These are phyloP conservation scores for Lasioglossum malachurum DNA, from an alignment of 2,888 invertebrate species.

Conservation along the genomic window DNA sequence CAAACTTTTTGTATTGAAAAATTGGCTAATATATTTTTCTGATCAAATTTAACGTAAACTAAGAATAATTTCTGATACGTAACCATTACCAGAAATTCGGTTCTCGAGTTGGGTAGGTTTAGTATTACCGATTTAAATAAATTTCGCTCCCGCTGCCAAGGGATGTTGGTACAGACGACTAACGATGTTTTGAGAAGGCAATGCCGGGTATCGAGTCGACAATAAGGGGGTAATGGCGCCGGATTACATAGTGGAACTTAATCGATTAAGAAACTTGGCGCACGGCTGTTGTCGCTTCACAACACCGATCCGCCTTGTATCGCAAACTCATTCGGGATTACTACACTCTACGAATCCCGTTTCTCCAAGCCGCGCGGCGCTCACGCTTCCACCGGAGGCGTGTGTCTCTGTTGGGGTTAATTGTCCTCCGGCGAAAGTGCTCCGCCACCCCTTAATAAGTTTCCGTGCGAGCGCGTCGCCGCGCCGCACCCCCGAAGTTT, in stretches of 20 bases:
- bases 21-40: too few relatives aligned
- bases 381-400: neutral
- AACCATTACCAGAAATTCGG: neutral
- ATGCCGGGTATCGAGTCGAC: neutral
- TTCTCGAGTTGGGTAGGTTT: too few relatives aligned
- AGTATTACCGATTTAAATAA: neutral
- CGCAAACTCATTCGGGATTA: conserved; percentile 43
- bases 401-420: conserved; percentile 48
- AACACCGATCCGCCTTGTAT: conserved; percentile 42
- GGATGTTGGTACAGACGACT: neutral
- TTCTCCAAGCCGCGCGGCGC: conserved; percentile 11
- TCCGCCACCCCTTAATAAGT: conserved; percentile 53
- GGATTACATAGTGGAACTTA: neutral
- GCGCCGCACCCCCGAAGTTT: conserved; percentile 42
- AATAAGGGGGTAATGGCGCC: conserved; percentile 13
- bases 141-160: neutral
- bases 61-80: too few relatives aligned
- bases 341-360: conserved; percentile 50
- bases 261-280: conserved; percentile 35
- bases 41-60: neutral
- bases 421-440: conserved; percentile 62
- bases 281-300: conserved; percentile 29
- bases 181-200: neutral
- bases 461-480: conserved; percentile 30
- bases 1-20: too few relatives aligned